These are phyloP conservation scores for Apocrypta bakeri DNA, from an alignment of 1,140 invertebrate species.

Conservation along the genomic window DNA sequence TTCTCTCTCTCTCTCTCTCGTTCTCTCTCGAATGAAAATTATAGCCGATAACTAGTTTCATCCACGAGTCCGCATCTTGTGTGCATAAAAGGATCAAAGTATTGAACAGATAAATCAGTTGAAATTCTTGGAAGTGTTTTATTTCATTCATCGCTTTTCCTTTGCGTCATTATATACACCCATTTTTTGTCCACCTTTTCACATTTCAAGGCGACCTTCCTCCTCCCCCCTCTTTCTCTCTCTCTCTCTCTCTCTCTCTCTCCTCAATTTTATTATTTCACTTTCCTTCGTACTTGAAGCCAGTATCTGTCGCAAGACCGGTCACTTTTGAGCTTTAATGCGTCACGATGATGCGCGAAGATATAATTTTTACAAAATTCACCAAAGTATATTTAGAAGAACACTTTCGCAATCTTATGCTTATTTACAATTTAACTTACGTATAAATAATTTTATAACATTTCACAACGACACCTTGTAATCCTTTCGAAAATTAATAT, in stretches of 20 bases:
- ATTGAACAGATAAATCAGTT: background rate
- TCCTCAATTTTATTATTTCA: slow-evolving; percentile 34
- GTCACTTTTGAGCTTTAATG: background rate
- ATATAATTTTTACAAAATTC: background rate
- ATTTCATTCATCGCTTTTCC: background rate
- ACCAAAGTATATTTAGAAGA: background rate
- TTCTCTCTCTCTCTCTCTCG: too few relatives aligned
- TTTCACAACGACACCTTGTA: too few relatives aligned
- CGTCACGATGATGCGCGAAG: background rate
- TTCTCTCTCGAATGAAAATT: too few relatives aligned
- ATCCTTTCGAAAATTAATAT: background rate
- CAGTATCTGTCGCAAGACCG: background rate
- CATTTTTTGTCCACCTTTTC: background rate
- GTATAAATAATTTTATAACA: too few relatives aligned
- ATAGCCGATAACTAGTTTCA: background rate
- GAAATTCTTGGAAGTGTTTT: background rate
- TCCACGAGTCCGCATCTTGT: background rate
- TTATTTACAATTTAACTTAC: too few relatives aligned
- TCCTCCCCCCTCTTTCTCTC: too few relatives aligned
- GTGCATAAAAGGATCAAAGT: background rate
- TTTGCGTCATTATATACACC: background rate
- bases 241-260: too few relatives aligned
- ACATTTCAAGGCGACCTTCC: slow-evolving; percentile 14
- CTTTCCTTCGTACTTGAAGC: slow-evolving; percentile 15
- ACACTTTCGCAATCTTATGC: slow-evolving; percentile 7